Evolutionary conservation across 2,113 vertebrate genomes (phyloP), one percentile per base, ranked within the genome.

Genomic region (Micronycteris hirsuta): DNA sequence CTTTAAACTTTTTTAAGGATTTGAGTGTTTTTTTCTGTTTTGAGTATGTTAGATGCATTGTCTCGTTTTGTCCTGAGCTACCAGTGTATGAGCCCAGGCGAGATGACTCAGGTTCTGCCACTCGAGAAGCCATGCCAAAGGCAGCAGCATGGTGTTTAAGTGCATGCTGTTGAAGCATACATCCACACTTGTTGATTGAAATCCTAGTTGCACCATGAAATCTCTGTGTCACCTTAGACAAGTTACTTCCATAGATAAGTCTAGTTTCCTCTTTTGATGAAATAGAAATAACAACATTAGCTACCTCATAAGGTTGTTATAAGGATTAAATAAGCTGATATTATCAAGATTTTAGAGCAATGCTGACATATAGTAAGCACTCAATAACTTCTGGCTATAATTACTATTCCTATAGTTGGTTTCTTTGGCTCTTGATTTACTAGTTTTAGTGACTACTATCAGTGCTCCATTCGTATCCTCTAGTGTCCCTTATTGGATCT

Each of bases 31-130:
- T 63, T 65, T 58, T 12, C 33, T 84, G 13, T 17, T 20, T 68
- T 52, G 36, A 68, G 28, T 93, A 36, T 52, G 7, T 91, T 86
- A 90, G 15, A 93, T 91, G 26, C 31, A 3, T 38, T 74, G 16
- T 78, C 33, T 95, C 16, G 6, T 45, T 89, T 95, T 94, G 24
- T 92, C 86, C 45, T 89, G 61, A 92, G 85, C 41, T 92, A 16
- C 12, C 67, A 56, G 58, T 54, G 16, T 43, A 89, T 38, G 56
- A 86, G 31, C 16, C 61, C 31, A 63, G 70, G n/a, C n/a, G 45
- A 58, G n/a, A 70, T 88, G 83, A 90, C 54, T 89, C 38, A 77
- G 84, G 58, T 63, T 77, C 28, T 68, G 38, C n/a, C 20, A 33
- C 13, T 67, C 31, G 31, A 94, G 47, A 86, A 91, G 22, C 33